These are phyloP conservation scores for Antechinus stuartii DNA, from an alignment of 2,113 vertebrate genomes.

Conservation along the genomic window DNA sequence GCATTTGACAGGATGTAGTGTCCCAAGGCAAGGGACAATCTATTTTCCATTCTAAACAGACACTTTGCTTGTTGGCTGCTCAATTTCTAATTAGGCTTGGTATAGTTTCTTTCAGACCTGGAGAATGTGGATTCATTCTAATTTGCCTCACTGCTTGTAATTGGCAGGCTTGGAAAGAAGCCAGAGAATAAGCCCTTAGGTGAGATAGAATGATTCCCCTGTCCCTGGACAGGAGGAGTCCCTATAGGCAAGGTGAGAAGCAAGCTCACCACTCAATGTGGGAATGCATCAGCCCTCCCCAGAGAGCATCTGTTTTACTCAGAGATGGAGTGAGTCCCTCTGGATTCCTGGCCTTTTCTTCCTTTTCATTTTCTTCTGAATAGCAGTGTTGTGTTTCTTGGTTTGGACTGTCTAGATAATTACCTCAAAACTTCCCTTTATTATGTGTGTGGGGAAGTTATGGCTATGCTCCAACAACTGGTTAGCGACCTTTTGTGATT, in stretches of 20 bases:
- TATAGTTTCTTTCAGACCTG: constrained; percentile 16
- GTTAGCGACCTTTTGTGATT: constrained; percentile 37
- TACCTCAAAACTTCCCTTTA: constrained; percentile 61
- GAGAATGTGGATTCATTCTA: constrained; percentile 24
- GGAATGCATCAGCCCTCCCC: constrained; percentile 29
- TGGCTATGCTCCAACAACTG: constrained; percentile 43
- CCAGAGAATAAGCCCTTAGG: constrained; percentile 2
- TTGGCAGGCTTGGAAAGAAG: constrained; percentile 29
- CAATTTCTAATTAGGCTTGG: neutral
- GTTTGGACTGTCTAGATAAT: constrained; percentile 62
- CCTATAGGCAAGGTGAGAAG: constrained; percentile 3
- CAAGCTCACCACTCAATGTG: neutral
- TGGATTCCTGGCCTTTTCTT: neutral
- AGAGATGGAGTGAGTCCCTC: constrained; percentile 21
- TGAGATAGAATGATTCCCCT: constrained; percentile 2
- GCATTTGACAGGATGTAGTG: neutral
- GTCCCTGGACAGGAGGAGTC: constrained; percentile 54
- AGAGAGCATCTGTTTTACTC: constrained; percentile 11
- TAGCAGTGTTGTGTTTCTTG: constrained; percentile 65
- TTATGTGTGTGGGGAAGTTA: constrained; percentile 24
- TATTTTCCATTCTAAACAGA: constrained; percentile 27
- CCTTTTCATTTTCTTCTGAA: constrained; percentile 30
- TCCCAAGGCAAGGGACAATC: neutral
- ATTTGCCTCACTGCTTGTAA: neutral
- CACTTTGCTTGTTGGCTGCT: constrained; percentile 17